Base-by-base conservation (phyloP, 2,888 invertebrate genomes). In the Scaptomyza parva region DNA sequence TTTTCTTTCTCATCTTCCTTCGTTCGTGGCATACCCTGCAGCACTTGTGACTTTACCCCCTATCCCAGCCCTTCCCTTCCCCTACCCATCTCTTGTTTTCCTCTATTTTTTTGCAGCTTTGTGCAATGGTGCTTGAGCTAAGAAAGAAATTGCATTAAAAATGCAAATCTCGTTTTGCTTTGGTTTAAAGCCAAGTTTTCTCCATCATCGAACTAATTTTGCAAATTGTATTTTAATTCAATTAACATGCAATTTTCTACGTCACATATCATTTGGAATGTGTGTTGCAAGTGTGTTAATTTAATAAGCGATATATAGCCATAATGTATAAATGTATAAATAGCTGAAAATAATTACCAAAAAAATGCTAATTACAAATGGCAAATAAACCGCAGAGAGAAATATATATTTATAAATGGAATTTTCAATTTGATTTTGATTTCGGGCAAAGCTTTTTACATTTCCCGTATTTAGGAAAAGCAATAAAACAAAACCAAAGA, bases 71-170 rank as follows among this genome's bases (percentile, higher is more conserved):
- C n/a, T n/a, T n/a, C n/a, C n/a, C n/a, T n/a, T n/a, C n/a, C n/a
- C n/a, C n/a, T n/a, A n/a, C n/a, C n/a, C n/a, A n/a, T n/a, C n/a
- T n/a, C n/a, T n/a, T n/a, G 28, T 5, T 33, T 14, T 12, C n/a
- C n/a, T n/a, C n/a, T n/a, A n/a, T 6, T 35, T 8, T 40, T 35
- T 7, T 7, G 8, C 28, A 26, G n/a, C 41, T 35, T 33, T 24
- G 8, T 22, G 35, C 2, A 41, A 14, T 57, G 41, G 41, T 12
- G 35, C 20, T n/a, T n/a, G 8, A 40, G 33, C 47, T 39, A 53
- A 59, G 64, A 71, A 53, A 59, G 64, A 71, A 81, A 86, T 86
- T 83, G 70, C 80, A 76, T 86, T 79, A 79, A 74, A 80, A 67
- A 83, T 86, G 69, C 57, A 73, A 73, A 72, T 62, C 39, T 40